Conservation (phyloP, 1,140 invertebrate species). For the Megathymus violae region DNA sequence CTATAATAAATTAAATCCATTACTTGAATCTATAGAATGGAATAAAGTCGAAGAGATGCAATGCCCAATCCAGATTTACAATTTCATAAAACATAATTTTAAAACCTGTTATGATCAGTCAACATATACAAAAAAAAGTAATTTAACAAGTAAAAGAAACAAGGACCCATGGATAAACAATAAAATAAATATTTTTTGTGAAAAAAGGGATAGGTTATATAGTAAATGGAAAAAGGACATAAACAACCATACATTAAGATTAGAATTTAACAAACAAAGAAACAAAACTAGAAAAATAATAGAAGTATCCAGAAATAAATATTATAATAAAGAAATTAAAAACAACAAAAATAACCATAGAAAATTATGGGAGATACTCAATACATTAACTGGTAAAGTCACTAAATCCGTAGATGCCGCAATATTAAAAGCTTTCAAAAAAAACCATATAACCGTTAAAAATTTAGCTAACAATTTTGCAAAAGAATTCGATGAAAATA, state of each 20-base stretch:
- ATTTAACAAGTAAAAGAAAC: conserved; percentile 23
- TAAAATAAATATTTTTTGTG: background rate
- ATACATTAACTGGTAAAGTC: background rate
- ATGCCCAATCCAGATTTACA: conserved; percentile 23
- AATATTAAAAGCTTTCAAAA: background rate
- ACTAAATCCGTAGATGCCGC: too few species aligned
- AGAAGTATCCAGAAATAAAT: conserved; percentile 1
- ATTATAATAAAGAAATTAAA: conserved; percentile 15
- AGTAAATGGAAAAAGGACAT: conserved; percentile 22
- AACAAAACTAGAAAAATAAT: conserved; percentile 8
- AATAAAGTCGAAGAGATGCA: background rate
- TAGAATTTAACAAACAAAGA: conserved; percentile 20
- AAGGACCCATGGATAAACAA: background rate
- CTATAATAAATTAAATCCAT: background rate
- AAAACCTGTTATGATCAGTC: conserved; percentile 16
- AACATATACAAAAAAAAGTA: conserved; percentile 13
- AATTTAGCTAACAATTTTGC: conserved; percentile 5
- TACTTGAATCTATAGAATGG: background rate
- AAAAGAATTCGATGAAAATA: conserved; percentile 2
- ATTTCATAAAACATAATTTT: conserved; percentile 18
- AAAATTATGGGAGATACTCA: conserved; percentile 9
- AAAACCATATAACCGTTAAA: background rate
- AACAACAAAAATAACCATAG: conserved; percentile 4
- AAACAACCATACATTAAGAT: conserved; percentile 15
- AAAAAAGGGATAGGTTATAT: conserved; percentile 16